Evolutionary conservation across 2,113 vertebrate species (phyloP), one percentile per base, ranked within the genome.

Genomic region (Pseudolaguvia tuberculata): DNA sequence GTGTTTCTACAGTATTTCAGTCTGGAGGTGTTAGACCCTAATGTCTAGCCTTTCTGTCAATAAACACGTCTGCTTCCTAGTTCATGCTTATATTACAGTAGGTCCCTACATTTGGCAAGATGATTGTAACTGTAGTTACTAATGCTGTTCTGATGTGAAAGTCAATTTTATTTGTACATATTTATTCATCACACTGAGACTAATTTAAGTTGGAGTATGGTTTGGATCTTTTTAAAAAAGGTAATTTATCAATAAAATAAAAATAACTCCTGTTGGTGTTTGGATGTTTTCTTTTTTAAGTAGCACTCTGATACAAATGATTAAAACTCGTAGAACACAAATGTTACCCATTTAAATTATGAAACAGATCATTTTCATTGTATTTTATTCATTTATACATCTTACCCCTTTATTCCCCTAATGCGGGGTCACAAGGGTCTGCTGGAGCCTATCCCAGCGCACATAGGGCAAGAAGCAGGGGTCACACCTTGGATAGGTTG

Each of bases 201-300:
- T 77, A 86, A 85, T 61, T 84, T 71, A 76, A 84, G 72, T 70
- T 81, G 78, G 78, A 88, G 81, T 82, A 80, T 82, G 80, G 83
- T 29, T 75, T 86, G 85, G 84, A 70, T 88, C 86, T 91, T 92
- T 92, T 91, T 88, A 86, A 89, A 90, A 89, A 88, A 84, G 78
- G 88, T 90, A 89, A 90, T 92, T 92, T 92, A 91, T 91, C 89
- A 92, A 92, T 92, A 91, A 91, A 91, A 91, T 59, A 82, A 81
- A 75, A 68, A 85, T 81, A 78, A 45, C 47, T 42, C 14, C 18
- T 70, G 39, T 56, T n/a, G 35, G 73, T 25, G 59, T 72, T n/a
- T 20, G 9, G 39, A 11, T 1, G n/a, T 42, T 62, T 21, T 23
- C 7, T 21, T 13, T 58, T 1, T 7, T 9, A 42, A 35, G 31